Evolutionary conservation across 2,888 invertebrate genomes (phyloP).

Genomic region (Strigamia crassipes): DNA sequence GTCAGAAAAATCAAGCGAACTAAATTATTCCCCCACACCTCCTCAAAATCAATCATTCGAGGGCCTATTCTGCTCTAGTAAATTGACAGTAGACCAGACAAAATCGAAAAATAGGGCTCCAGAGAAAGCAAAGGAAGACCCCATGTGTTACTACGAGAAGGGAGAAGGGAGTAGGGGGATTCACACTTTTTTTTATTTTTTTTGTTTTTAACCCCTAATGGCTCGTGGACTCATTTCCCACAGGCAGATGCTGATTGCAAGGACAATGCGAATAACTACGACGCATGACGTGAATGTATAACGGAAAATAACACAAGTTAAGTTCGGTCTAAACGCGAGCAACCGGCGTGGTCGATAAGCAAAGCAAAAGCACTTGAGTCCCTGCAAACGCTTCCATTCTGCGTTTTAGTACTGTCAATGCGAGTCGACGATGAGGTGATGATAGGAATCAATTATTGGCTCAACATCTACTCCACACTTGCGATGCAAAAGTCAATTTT

Average conservation of each 20-base stretch:
- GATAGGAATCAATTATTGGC: constrained; percentile 31
- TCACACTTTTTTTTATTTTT: background rate
- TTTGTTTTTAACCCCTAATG: background rate
- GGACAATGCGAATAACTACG: background rate
- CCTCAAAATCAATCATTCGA: constrained; percentile 15
- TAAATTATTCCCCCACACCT: background rate
- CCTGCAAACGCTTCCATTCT: constrained; percentile 3
- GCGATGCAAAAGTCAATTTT: background rate
- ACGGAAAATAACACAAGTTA: background rate
- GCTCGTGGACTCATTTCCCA: constrained; percentile 40
- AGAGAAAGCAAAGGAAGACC: constrained; percentile 1
- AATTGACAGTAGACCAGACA: constrained; percentile 29
- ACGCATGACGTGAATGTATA: background rate
- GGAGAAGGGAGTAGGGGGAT: background rate
- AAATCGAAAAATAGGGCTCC: constrained; percentile 33
- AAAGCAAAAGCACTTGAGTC: background rate
- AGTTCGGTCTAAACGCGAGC: background rate
- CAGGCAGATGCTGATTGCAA: background rate
- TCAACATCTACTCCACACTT: background rate
- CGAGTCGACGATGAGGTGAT: constrained; percentile 16
- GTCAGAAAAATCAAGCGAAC: background rate
- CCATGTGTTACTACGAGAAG: background rate
- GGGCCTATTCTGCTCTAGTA: constrained; percentile 6
- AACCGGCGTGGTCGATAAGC: constrained; percentile 34
- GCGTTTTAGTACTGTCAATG: constrained; percentile 16